These are phyloP conservation scores for Tenthredo mesomela DNA, from an alignment of 2,888 invertebrate genomes.

Conservation along the genomic window DNA sequence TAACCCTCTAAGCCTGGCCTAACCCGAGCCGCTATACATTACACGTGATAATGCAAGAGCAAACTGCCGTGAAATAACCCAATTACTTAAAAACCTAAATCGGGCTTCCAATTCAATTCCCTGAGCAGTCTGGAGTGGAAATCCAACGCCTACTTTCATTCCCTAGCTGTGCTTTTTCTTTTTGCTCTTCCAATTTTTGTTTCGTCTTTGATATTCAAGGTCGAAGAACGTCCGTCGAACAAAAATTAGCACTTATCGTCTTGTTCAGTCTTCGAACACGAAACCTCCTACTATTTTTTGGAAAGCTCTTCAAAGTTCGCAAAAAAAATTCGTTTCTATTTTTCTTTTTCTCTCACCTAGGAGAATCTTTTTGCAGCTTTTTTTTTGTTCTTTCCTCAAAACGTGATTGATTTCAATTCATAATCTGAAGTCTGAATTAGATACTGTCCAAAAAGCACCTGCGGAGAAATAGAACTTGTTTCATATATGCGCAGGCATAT, in stretches of 20 bases:
- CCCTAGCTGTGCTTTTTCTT: not conserved
- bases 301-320: not conserved
- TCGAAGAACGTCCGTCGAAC: not conserved
- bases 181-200: not conserved
- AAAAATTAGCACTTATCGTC: not conserved
- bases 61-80: constrained; percentile 51
- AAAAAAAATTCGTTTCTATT: no score
- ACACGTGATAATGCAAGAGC: constrained; percentile 51
- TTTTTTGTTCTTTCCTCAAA: no score
- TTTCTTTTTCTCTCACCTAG: not conserved
- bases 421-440: not conserved
- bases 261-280: not conserved
- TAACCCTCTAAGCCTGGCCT: constrained; percentile 42
- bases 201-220: not conserved
- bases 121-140: constrained; percentile 3
- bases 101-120: constrained; percentile 50
- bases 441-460: not conserved
- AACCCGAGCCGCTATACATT: constrained; percentile 46
- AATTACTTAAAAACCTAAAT: constrained; percentile 53
- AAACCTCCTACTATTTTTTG: not conserved
- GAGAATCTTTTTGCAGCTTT: no score
- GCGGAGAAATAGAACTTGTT: not conserved
- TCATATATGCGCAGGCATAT: not conserved
- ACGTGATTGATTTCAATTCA: not conserved
- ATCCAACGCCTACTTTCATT: constrained; percentile 13